A percentile compares a stretch with the other conserved stretches of the same genome.
phyloP scores from a whole-genome alignment of 2,113 vertebrate species.

The Sapayoa aenigma region DNA sequence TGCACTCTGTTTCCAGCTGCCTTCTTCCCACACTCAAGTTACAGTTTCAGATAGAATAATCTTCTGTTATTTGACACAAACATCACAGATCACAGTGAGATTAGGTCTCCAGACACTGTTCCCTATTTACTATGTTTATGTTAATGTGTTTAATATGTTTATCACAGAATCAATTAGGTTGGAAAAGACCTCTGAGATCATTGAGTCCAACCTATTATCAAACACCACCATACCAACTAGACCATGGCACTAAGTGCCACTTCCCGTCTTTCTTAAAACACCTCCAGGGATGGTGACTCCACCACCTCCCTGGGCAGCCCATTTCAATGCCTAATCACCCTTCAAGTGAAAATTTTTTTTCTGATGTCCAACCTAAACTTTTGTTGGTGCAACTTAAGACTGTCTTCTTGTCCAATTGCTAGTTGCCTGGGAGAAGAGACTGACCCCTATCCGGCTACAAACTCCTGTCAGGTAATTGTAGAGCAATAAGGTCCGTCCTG shows the following conservation, averaged over 20 bases:
- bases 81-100: not conserved
- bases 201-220: not conserved
- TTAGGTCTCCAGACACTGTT: not conserved
- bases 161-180: not conserved
- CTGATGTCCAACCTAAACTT: not conserved
- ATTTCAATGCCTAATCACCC: not conserved
- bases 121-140: not conserved
- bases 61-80: not conserved
- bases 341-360: not conserved
- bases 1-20: not conserved
- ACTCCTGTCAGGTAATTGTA: not conserved
- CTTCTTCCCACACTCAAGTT: not conserved
- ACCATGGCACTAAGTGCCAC: not conserved
- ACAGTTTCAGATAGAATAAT: not conserved
- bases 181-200: not conserved
- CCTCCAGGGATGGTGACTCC: not conserved
- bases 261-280: not conserved
- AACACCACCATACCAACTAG: not conserved
- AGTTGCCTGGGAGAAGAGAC: not conserved
- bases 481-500: too few species aligned
- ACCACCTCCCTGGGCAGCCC: not conserved
- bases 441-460: not conserved
- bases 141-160: not conserved
- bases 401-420: not conserved
- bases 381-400: not conserved